Conservation (phyloP, 2,113 vertebrate genomes). For the Nycticorax nycticorax region DNA sequence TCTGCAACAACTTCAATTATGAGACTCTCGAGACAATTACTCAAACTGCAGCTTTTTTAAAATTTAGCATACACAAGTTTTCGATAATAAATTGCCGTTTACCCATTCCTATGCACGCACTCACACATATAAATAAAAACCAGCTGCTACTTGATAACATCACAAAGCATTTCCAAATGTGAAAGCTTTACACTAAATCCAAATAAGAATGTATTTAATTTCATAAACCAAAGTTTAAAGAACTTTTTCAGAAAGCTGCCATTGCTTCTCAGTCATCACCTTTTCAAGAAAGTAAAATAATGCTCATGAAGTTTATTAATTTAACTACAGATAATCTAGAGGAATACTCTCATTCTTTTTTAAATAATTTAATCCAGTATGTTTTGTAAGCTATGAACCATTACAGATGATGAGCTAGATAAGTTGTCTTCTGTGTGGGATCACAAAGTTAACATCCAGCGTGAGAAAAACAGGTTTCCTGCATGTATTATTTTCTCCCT, state of each 20-base stretch:
- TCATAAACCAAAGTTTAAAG: neutral
- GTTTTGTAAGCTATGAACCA: neutral
- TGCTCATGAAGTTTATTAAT: neutral
- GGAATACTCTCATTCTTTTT: neutral
- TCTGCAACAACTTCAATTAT: neutral
- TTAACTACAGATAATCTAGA: neutral
- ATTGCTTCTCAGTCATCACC: neutral
- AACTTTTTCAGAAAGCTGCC: neutral
- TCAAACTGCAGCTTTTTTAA: neutral
- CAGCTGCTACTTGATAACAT: constrained; percentile 22
- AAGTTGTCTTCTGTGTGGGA: constrained; percentile 3
- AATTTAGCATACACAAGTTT: neutral
- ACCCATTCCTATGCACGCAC: neutral
- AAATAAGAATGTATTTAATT: neutral
- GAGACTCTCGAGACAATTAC: neutral
- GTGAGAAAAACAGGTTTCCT: constrained; percentile 61
- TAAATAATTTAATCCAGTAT: neutral
- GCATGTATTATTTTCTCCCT: constrained; percentile 18
- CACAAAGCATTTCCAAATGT: constrained; percentile 16
- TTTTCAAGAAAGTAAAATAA: neutral
- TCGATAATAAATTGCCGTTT: neutral
- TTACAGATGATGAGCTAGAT: constrained; percentile 28
- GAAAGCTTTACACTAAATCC: neutral
- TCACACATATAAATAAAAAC: neutral
- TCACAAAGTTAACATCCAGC: constrained; percentile 27